Conservation (phyloP, 1,140 invertebrate species). For the Phortica variegata region DNA sequence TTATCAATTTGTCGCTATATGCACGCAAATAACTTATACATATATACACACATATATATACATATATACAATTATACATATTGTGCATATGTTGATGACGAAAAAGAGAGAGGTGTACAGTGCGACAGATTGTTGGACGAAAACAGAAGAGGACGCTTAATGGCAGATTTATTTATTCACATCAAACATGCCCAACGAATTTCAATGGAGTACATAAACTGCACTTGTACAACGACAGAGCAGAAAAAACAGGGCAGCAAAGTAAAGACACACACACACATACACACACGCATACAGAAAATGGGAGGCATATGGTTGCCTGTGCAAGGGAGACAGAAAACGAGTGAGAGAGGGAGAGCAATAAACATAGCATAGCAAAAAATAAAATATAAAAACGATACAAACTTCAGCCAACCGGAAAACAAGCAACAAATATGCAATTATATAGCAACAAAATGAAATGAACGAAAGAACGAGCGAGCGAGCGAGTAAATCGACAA, state of each 20-base stretch:
- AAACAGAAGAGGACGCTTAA: too few species aligned
- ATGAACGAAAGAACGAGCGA: not conserved
- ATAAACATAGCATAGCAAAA: not conserved
- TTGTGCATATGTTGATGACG: not conserved
- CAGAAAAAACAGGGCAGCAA: too few species aligned
- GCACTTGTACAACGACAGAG: too few species aligned
- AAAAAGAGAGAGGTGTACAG: not conserved
- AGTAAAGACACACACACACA: not conserved
- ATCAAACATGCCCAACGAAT: too few species aligned
- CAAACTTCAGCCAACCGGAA: conserved; percentile 52
- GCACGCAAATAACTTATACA: conserved; percentile 14
- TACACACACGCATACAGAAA: conserved; percentile 1
- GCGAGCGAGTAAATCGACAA: not conserved
- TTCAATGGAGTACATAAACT: too few species aligned
- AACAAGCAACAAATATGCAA: conserved; percentile 42
- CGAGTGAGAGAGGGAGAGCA: not conserved
- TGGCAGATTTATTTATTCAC: too few species aligned
- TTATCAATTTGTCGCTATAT: conserved; percentile 55
- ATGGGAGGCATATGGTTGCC: conserved; percentile 1
- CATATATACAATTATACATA: too few species aligned
- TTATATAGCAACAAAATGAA: not conserved
- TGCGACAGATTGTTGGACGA: too few species aligned
- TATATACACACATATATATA: conserved; percentile 2
- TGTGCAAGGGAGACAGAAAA: not conserved
- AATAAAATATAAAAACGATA: too few species aligned